These are phyloP conservation scores for Sycobia sp. DNA, from an alignment of 1,140 invertebrate genomes.

Conservation along the genomic window DNA sequence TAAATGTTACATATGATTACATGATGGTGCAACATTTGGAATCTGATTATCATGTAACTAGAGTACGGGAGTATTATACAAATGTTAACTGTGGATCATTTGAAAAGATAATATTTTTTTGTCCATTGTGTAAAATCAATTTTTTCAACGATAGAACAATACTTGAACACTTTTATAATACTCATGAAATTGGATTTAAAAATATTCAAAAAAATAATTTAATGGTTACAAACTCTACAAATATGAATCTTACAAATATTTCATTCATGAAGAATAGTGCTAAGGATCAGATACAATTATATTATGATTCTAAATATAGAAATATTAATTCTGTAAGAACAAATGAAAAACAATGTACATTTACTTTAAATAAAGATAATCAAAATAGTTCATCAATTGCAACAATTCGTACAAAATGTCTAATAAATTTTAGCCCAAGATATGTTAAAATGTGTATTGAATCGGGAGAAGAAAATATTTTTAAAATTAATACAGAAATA, in stretches of 20 bases:
- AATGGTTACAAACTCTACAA: not conserved
- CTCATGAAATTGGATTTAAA: slow-evolving; percentile 11
- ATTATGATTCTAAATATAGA: not conserved
- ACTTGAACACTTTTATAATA: slow-evolving; percentile 11
- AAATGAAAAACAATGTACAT: slow-evolving; percentile 3
- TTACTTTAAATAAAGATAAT: slow-evolving; percentile 4
- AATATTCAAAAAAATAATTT: slow-evolving; percentile 13
- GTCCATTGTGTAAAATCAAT: slow-evolving; percentile 7
- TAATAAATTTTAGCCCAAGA: slow-evolving; percentile 21
- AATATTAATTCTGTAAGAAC: not conserved
- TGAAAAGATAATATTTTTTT: slow-evolving; percentile 25
- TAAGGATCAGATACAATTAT: not conserved
- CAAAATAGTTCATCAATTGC: not conserved
- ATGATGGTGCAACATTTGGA: slow-evolving; percentile 22
- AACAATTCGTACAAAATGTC: not conserved
- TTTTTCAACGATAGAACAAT: slow-evolving; percentile 21
- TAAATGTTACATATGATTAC: slow-evolving; percentile 16
- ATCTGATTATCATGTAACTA: slow-evolving; percentile 17
- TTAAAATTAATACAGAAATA: slow-evolving; percentile 14
- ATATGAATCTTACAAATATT: not conserved
- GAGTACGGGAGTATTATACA: slow-evolving; percentile 9
- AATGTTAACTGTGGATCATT: slow-evolving; percentile 3
- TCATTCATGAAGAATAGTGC: not conserved
- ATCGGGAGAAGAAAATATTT: slow-evolving; percentile 27
- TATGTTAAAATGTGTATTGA: slow-evolving; percentile 26